Evolutionary conservation across 2,888 invertebrate species (phyloP), one percentile per base, ranked within the genome.

Genomic region (Phortica okadai): DNA sequence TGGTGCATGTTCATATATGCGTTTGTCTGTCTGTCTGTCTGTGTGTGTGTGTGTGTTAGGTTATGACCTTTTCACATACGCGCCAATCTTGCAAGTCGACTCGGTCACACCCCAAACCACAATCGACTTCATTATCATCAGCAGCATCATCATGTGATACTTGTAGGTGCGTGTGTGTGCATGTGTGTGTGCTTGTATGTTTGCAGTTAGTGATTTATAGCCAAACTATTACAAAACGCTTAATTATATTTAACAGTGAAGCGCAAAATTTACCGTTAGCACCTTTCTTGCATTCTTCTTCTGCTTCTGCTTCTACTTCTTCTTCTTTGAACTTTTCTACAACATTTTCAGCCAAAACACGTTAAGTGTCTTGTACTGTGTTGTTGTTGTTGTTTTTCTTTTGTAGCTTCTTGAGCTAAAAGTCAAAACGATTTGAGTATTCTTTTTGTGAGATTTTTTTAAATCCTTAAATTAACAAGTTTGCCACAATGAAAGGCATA

Each of bases 221-320:
- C 67, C 44, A 45, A 42, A 67, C 67, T 44, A 44, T 44, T 67
- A 45, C 67, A 44, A 25, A 42, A 70, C 50, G 54, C 45, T 72
- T 72, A 72, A 72, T 72, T 72, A 56, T 72, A n/a, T n/a, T 72
- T 54, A 72, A 72, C 70, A 16, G 70, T 72, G 54, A 72, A 72
- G 14, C 25, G 14, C 25, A n/a, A 14, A 10, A 50, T 72, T 33
- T 16, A 66, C 66, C 33, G 66, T 66, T 66, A 66, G 66, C 21
- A 62, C 16, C 62, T 62, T 62, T 14, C 50, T 50, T 50, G 50
- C 50, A 33, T 33, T 66, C n/a, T 66, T 42, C 66, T 66, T 66
- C 11, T 41, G 21, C 66, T 66, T 66, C 11, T 41, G 21, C 42
- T 59, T 6, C 2, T 59, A 8, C n/a, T 6, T 59, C 59, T 59